These are phyloP conservation scores for Anguilla anguilla DNA, from an alignment of 2,797 vertebrate genomes.

Conservation along the genomic window DNA sequence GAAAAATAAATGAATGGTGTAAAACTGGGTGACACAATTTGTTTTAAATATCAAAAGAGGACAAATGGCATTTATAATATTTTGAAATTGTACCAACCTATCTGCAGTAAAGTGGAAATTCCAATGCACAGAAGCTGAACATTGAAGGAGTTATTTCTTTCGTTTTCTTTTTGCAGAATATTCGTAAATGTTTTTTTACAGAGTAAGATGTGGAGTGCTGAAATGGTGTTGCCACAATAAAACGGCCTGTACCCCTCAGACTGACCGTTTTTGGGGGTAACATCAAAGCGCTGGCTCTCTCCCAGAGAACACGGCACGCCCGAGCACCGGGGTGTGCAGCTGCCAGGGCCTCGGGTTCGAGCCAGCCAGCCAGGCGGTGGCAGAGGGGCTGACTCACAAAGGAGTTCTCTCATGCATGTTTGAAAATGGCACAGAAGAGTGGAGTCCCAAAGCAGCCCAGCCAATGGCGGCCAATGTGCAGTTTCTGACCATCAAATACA, in stretches of 20 bases:
- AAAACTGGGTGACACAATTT: background rate
- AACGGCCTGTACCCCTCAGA: background rate
- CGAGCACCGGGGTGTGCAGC: background rate
- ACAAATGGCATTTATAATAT: background rate
- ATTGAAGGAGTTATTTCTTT: too few species aligned
- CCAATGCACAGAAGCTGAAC: too few species aligned
- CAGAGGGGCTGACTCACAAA: background rate
- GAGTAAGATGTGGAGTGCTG: conserved; percentile 4
- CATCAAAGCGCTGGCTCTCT: background rate
- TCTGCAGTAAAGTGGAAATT: background rate
- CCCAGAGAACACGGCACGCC: background rate
- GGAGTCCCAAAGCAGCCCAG: background rate
- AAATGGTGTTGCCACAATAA: background rate
- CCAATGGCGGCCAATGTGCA: background rate
- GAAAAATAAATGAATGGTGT: background rate
- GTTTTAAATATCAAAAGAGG: background rate
- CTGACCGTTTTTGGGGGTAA: background rate
- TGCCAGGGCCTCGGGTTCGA: background rate
- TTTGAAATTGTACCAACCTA: background rate
- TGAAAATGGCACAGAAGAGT: background rate
- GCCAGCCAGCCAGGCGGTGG: background rate
- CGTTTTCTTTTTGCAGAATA: background rate
- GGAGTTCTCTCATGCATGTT: background rate
- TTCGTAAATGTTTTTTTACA: background rate
- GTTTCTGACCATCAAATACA: background rate